Evolutionary conservation across 2,888 invertebrate species (phyloP).

Genomic region (Bellardia bayeri): DNA sequence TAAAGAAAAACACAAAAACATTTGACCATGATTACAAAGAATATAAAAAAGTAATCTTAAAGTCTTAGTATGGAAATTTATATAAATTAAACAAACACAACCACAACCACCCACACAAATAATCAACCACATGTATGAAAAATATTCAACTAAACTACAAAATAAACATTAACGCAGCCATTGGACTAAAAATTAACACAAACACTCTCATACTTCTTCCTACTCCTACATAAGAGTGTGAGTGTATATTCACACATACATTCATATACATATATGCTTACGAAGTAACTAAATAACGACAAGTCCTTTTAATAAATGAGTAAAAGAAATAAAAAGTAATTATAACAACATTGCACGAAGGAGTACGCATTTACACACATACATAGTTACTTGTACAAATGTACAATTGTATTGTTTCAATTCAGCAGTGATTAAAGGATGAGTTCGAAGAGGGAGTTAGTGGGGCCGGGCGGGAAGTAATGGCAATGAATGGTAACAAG

Average conservation of each 20-base stretch:
- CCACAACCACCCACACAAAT: background rate
- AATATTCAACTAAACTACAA: background rate
- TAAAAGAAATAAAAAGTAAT: slow-evolving; percentile 47
- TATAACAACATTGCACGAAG: slow-evolving; percentile 45
- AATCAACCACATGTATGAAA: background rate
- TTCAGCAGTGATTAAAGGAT: background rate
- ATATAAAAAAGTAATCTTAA: background rate
- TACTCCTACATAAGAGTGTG: too few species aligned
- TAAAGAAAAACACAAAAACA: background rate
- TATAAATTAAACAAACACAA: background rate
- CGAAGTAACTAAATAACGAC: background rate
- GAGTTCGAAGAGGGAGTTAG: background rate
- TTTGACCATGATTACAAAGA: background rate
- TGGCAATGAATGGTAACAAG: slow-evolving; percentile 3
- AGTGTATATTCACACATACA: background rate
- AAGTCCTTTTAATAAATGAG: slow-evolving; percentile 49
- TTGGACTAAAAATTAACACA: slow-evolving; percentile 37
- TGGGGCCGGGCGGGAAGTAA: background rate
- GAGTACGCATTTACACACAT: background rate
- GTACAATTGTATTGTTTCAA: background rate
- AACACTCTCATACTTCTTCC: background rate
- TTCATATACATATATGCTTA: background rate
- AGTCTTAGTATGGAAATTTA: background rate
- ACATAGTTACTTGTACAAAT: background rate
- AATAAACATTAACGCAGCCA: slow-evolving; percentile 49